phyloP scores from a whole-genome alignment of 2,113 vertebrate genomes.

The Chlorocebus sabaeus region DNA sequence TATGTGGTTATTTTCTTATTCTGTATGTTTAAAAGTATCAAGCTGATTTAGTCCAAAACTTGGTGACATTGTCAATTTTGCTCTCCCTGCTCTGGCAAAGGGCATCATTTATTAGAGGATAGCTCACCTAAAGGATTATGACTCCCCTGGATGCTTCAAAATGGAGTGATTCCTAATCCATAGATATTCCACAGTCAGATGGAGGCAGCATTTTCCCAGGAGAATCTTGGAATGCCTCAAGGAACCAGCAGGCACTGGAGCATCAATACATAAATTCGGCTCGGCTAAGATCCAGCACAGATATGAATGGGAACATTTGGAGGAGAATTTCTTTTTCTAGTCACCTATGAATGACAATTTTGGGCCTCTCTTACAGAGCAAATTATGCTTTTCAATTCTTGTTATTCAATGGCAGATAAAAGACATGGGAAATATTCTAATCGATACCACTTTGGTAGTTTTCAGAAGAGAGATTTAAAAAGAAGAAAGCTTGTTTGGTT shows the following conservation, averaged over 20 bases:
- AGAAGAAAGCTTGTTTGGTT: neutral
- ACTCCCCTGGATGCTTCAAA: neutral
- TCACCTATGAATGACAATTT: neutral
- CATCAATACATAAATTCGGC: neutral
- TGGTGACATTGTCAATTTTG: neutral
- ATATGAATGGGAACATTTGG: neutral
- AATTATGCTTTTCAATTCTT: conserved; percentile 27
- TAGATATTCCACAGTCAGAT: neutral
- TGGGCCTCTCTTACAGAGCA: neutral
- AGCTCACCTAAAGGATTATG: neutral
- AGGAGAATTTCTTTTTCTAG: neutral
- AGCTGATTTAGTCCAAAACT: neutral
- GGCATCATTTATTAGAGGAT: neutral
- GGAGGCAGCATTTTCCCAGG: neutral
- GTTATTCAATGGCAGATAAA: conserved; percentile 4
- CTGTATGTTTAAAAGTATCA: neutral
- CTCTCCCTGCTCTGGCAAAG: neutral
- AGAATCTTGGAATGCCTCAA: neutral
- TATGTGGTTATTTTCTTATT: neutral
- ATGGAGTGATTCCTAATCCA: neutral
- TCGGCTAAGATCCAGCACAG: neutral
- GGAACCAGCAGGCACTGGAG: neutral
- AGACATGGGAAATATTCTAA: neutral
- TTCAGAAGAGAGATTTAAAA: conserved; percentile 25
- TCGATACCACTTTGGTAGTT: neutral